A percentile compares a stretch with the other conserved stretches of the same genome.
These are phyloP conservation scores for Ptyas mucosa DNA, from an alignment of 2,113 vertebrate species.

Conservation along the genomic window DNA sequence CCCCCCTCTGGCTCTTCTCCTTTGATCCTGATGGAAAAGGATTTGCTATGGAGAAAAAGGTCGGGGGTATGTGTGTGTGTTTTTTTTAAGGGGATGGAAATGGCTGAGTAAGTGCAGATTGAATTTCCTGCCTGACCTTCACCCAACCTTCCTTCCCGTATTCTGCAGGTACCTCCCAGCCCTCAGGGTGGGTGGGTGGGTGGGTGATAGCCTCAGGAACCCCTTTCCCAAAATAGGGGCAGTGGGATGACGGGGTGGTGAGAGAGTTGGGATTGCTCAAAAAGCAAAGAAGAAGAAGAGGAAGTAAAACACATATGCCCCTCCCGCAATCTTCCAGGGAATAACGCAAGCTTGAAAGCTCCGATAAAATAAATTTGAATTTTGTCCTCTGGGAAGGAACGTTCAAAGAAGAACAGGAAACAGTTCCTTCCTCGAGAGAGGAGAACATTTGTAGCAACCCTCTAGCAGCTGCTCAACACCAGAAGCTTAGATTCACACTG, in stretches of 20 bases:
- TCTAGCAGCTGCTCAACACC: background rate
- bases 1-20: background rate
- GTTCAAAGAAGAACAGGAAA: background rate
- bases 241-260: background rate
- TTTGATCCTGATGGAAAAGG: background rate
- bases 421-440: background rate
- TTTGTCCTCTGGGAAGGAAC: background rate
- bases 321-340: background rate
- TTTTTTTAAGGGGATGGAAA: background rate
- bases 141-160: background rate
- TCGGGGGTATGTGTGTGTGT: rapidly evolving
- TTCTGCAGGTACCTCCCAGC: background rate
- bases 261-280: background rate
- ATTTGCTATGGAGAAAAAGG: background rate
- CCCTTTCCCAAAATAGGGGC: background rate
- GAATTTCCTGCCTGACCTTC: background rate
- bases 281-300: background rate
- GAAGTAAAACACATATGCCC: background rate
- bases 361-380: background rate
- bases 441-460: background rate
- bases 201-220: background rate
- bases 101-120: background rate
- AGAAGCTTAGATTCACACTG: background rate
- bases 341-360: background rate
- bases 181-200: rapidly evolving